Base-by-base conservation (phyloP, 2,888 invertebrate species). In the Drosophila anomalata region DNA sequence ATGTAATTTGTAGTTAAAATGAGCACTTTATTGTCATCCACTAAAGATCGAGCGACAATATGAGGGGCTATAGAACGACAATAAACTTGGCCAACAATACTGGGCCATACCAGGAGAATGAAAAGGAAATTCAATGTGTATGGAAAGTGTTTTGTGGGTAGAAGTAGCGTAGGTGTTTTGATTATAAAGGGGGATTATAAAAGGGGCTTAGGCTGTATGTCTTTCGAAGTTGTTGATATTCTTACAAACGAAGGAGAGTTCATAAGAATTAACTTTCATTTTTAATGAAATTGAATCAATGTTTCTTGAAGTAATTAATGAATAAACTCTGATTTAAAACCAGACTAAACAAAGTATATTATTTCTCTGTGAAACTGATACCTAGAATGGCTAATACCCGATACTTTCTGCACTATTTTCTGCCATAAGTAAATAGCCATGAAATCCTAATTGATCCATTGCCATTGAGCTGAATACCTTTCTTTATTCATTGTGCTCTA, bases 1-100 rank as follows among this genome's bases (percentile, higher is more conserved):
- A 87, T 82, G 75, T 79, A 79, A 82, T 87, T 75, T 71, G 86
- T 85, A 51, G 66, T 58, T 50, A 46, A 68, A 74, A 70, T 85
- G 62, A 51, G 50, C 48, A 60, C 59, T 79, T 71, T 52, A 71
- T 75, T 68, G 63, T 62, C 50, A 58, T 59, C 54, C 54, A 65
- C 73, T 48, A 20, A 42, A 50, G 55, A 50, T 44, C 63, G 58
- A 65, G 68, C 59, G 26, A 47, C 42, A 46, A 72, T 46, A 66
- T 73, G 41, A 42, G 51, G 29, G 53, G 60, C 46, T 67, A 68
- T 75, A 68, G 67, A 85, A 66, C 53, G 79, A 62, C 72, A 75
- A 75, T 87, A 87, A 87, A 75, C 57, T 75, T 63, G 65, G 73
- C 68, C 58, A 59, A 58, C 46, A 59, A 55, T 47, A 39, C 50